These are phyloP conservation scores for Podarcis lilfordi DNA, from an alignment of 2,797 vertebrate genomes.

Conservation along the genomic window DNA sequence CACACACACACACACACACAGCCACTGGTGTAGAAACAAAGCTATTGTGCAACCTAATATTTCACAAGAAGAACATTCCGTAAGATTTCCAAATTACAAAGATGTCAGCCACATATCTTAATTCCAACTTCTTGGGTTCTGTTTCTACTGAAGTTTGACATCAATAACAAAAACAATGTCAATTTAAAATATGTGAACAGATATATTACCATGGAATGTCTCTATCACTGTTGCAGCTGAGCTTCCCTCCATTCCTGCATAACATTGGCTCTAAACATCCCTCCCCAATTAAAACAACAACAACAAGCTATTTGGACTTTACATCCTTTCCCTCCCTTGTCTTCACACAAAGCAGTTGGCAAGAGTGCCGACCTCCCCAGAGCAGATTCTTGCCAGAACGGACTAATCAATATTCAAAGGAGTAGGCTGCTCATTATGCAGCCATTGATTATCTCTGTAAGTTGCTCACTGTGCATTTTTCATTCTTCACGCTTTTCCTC, in stretches of 20 bases:
- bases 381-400: slow-evolving; percentile 48
- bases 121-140: background rate
- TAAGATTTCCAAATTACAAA: background rate
- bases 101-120: background rate
- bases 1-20: background rate
- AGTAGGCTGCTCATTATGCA: slow-evolving; percentile 37
- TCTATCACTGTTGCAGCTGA: slow-evolving; percentile 6
- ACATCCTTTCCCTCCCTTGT: slow-evolving; percentile 66
- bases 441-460: slow-evolving; percentile 64
- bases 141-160: background rate
- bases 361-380: slow-evolving; percentile 32
- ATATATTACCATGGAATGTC: background rate
- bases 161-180: background rate
- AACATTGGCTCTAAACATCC: slow-evolving; percentile 27
- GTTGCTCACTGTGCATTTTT: slow-evolving; percentile 39
- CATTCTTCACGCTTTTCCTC: slow-evolving; percentile 40
- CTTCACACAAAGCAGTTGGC: slow-evolving; percentile 64
- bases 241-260: background rate
- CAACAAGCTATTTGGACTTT: slow-evolving; percentile 56
- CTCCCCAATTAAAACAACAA: slow-evolving; percentile 52
- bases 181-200: background rate
- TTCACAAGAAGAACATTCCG: background rate
- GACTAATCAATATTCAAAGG: slow-evolving; percentile 71
- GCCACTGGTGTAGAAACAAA: background rate
- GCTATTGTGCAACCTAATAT: background rate